Evolutionary conservation across 2,797 vertebrate species (phyloP).

Genomic region (Sardinella longiceps): DNA sequence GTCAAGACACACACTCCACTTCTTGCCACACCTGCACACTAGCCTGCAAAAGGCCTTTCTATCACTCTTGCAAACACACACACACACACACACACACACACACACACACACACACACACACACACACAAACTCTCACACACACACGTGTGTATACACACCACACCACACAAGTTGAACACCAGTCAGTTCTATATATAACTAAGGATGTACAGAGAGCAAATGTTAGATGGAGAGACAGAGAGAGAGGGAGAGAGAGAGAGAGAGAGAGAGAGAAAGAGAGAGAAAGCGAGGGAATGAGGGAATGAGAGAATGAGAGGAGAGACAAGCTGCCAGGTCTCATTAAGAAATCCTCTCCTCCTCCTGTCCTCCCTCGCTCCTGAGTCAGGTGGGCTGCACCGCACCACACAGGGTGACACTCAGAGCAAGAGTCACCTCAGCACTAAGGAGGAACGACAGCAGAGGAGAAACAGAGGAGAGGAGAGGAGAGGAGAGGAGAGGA

Average conservation of each 20-base stretch:
- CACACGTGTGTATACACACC: neutral
- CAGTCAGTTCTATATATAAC: neutral
- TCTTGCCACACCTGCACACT: constrained; percentile 60
- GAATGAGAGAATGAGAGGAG: neutral
- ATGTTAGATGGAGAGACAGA: neutral
- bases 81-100: neutral
- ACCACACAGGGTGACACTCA: neutral
- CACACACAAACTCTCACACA: neutral
- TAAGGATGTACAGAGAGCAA: neutral
- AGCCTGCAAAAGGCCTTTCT: too few relatives aligned
- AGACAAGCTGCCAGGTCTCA: constrained; percentile 41
- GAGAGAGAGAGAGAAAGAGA: too few relatives aligned
- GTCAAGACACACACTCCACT: constrained; percentile 40
- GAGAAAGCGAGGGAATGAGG: neutral
- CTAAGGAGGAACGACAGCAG: neutral
- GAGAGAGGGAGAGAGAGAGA: neutral
- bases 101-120: neutral
- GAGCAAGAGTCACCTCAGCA: neutral
- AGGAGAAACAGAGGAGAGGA: neutral
- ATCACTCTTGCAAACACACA: neutral
- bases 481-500: too few relatives aligned
- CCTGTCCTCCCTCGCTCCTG: constrained; percentile 31
- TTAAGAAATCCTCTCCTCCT: constrained; percentile 43
- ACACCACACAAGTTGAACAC: neutral
- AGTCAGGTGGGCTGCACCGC: constrained; percentile 31